These are phyloP conservation scores for Neelides sp. DNA, from an alignment of 1,140 invertebrate species.

Conservation along the genomic window DNA sequence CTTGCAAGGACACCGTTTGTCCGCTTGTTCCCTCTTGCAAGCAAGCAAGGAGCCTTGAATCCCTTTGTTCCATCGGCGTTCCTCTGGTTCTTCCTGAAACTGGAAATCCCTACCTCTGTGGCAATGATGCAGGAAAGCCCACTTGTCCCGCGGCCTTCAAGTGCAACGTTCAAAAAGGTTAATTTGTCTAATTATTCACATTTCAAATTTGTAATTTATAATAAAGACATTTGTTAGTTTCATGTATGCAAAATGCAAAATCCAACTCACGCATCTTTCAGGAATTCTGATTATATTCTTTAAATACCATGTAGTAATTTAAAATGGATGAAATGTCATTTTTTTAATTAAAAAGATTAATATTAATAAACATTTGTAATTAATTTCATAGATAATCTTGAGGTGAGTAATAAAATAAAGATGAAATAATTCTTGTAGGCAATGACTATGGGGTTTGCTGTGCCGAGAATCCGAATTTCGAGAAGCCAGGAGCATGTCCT, in stretches of 20 bases:
- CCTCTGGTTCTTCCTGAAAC: slow-evolving; percentile 65
- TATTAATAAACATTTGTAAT: too few species aligned
- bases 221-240: background rate
- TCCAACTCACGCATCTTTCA: too few species aligned
- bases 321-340: too few species aligned
- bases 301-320: too few species aligned
- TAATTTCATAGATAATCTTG: too few species aligned
- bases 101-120: slow-evolving; percentile 63
- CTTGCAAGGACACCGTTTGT: slow-evolving; percentile 61
- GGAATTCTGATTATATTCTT: too few species aligned
- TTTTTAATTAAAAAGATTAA: too few species aligned
- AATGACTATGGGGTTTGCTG: slow-evolving; percentile 79
- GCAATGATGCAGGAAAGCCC: slow-evolving; percentile 63
- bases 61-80: slow-evolving; percentile 61
- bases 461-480: slow-evolving; percentile 55
- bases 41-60: slow-evolving; percentile 55
- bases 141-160: slow-evolving; percentile 64
- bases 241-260: too few species aligned
- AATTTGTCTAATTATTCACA: slow-evolving; percentile 2
- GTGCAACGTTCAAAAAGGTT: slow-evolving; percentile 58
- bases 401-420: too few species aligned
- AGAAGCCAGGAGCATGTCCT: slow-evolving; percentile 63
- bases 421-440: slow-evolving; percentile 41
- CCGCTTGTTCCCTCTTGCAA: slow-evolving; percentile 56
- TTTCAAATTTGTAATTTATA: slow-evolving; percentile 7